These are phyloP conservation scores for Microcebus griseorufus DNA, from an alignment of 2,113 vertebrate genomes.

Conservation along the genomic window DNA sequence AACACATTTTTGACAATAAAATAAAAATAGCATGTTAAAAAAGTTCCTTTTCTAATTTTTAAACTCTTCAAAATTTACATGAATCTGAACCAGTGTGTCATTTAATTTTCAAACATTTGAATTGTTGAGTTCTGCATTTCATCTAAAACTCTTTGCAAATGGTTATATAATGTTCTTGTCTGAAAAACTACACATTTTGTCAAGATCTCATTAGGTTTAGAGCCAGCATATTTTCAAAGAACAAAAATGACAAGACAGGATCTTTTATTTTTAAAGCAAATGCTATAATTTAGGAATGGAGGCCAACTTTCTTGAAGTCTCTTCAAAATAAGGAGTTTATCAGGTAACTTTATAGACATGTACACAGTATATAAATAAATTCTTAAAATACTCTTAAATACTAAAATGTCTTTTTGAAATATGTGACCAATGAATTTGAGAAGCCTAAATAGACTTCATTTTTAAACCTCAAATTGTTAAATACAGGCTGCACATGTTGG, in stretches of 20 bases:
- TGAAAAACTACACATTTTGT: neutral
- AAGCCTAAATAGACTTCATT: neutral
- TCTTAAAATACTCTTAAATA: neutral
- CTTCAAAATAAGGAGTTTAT: neutral
- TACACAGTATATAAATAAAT: neutral
- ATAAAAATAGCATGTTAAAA: neutral
- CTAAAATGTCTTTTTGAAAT: neutral
- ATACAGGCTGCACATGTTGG: neutral
- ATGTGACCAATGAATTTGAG: neutral
- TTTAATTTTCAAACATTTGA: slow-evolving; percentile 18
- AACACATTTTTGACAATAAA: neutral
- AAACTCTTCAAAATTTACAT: neutral
- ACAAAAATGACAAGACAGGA: neutral
- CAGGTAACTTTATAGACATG: neutral
- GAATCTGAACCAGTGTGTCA: neutral
- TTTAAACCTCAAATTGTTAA: neutral
- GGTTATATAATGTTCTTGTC: neutral
- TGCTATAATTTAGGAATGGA: neutral
- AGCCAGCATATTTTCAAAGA: neutral
- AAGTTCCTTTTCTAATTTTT: neutral
- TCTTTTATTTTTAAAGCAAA: neutral
- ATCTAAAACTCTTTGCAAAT: neutral
- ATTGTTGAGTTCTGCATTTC: slow-evolving; percentile 1
- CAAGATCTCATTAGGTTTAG: neutral
- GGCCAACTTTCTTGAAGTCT: neutral